Percentiles rank a stretch among this genome's conserved stretches.
phyloP scores from a whole-genome alignment of 2,113 vertebrate genomes.

The Vimba vimba region DNA sequence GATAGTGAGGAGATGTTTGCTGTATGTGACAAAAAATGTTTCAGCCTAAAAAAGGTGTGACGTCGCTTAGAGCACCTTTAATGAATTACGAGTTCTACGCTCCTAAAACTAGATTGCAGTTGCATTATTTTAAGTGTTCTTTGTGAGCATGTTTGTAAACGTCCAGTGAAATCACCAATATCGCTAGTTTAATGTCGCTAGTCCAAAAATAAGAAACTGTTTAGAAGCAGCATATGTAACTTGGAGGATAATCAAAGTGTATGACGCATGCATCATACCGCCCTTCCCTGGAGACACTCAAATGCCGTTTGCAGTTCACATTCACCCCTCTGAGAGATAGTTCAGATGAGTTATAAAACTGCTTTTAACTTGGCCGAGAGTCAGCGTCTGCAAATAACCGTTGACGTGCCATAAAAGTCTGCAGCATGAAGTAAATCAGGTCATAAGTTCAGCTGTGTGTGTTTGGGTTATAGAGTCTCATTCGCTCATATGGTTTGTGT shows the following conservation, averaged over 20 bases:
- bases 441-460: conserved; percentile 12
- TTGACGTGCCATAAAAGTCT: background rate
- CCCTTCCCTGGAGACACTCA: background rate
- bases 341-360: conserved; percentile 10
- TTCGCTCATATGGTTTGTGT: conserved; percentile 30
- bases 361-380: background rate
- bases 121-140: background rate
- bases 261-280: background rate
- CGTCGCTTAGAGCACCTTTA: no score
- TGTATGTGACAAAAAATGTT: no score
- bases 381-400: background rate
- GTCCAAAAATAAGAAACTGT: background rate
- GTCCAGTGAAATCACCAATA: background rate
- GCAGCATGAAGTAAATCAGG: background rate
- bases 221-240: background rate
- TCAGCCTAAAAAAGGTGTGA: no score
- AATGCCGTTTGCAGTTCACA: background rate
- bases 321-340: background rate
- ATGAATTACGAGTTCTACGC: background rate
- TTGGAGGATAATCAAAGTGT: background rate
- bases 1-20: no score
- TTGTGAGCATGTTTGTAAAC: background rate
- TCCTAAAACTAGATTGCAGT: background rate
- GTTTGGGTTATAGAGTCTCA: conserved; percentile 3
- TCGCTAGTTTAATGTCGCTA: background rate